Evolutionary conservation across 2,113 vertebrate species (phyloP).

Genomic region (Mus spicilegus): DNA sequence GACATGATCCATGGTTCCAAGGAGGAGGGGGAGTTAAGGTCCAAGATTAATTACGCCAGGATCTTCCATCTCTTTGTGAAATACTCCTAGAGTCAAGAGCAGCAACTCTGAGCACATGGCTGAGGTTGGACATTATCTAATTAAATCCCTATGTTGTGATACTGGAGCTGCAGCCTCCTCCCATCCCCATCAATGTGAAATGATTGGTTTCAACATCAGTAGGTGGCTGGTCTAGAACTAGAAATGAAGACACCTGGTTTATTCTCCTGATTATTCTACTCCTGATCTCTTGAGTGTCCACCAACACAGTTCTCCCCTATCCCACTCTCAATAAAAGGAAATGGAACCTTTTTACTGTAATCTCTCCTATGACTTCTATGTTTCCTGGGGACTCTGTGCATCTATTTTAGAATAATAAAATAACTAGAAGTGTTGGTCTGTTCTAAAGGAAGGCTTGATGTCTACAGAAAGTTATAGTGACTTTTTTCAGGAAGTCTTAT

Average conservation of each 20-base stretch:
- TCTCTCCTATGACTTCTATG: background rate
- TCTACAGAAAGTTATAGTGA: background rate
- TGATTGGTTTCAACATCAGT: no score
- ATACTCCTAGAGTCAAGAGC: background rate
- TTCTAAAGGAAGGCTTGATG: background rate
- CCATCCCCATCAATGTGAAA: background rate
- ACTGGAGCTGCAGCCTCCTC: background rate
- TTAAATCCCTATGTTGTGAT: no score
- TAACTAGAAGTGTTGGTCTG: background rate
- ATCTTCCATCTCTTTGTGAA: background rate
- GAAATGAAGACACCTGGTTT: background rate
- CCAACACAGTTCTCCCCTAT: background rate
- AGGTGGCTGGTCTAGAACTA: background rate
- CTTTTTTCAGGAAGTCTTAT: background rate
- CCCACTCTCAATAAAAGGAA: background rate
- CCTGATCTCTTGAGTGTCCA: background rate
- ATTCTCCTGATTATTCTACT: background rate
- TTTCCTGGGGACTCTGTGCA: background rate
- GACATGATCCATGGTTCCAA: slow-evolving; percentile 27
- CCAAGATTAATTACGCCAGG: background rate
- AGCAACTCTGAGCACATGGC: background rate
- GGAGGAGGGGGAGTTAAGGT: background rate
- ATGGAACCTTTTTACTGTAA: background rate
- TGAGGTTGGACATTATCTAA: background rate
- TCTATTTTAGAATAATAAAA: background rate